Base-by-base conservation (phyloP, 2,888 invertebrate genomes). In the Blastobasis adustella region DNA sequence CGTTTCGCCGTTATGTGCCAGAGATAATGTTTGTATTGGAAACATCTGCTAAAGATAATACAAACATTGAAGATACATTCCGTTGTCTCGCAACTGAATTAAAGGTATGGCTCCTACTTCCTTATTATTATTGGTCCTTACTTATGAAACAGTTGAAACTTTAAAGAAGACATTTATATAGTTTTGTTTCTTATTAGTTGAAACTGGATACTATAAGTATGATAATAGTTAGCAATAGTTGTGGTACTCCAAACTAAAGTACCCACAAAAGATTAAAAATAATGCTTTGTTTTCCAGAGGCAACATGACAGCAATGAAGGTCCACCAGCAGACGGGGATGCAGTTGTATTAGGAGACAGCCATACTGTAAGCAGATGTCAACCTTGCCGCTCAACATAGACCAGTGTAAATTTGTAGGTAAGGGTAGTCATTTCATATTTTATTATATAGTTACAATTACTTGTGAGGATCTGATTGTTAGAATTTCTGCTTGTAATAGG, bases 1-100 rank as follows among this genome's bases (percentile, higher is more conserved):
- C 94, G 39, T 93, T 97, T 85, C 95, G 96, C 71, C 92, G 95
- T 67, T 95, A 94, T 78, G 92, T 95, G 69, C 95, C 96, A 36
- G 96, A 96, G 87, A 94, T 96, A 49, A 90, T 96, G 76, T 94
- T 94, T 76, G 94, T 96, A 41, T 90, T 96, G 88, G 96, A 97
- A 82, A 95, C 96, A 8, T 97, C 96, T 55, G 96, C 96, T 57
- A 96, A 97, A 83, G 95, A 95, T 67, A 97, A 97, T 72, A 94
- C 94, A 49, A 96, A 97, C 83, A 93, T 97, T 61, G 97, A 97
- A 76, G 94, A 95, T 64, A 94, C 95, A 58, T 97, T 97, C 83
- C 90, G 94, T 55, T 94, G 93, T 71, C 85, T 97, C 71, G 97
- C 97, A 51, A 93, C 94, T 49, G 96, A 96, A 85, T 88, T 97